A percentile compares a stretch with the other conserved stretches of the same genome.
These are phyloP conservation scores for Sinelater perroti DNA, from an alignment of 2,888 invertebrate genomes.

Conservation along the genomic window DNA sequence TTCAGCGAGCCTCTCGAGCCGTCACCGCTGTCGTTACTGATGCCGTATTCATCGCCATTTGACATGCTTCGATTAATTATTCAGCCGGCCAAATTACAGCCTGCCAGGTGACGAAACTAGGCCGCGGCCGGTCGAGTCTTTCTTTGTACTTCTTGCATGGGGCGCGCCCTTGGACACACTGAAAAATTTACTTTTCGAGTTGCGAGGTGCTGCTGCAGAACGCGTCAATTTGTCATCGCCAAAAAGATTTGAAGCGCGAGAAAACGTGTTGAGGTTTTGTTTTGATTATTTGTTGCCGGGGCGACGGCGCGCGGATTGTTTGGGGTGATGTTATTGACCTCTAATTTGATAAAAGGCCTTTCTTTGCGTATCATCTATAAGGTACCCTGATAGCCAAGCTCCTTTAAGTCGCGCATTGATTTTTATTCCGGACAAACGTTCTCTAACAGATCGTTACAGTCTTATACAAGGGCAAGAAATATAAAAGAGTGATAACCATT, in stretches of 20 bases:
- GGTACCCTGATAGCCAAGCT: too few species aligned
- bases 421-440: too few species aligned
- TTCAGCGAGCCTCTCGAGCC: constrained; percentile 15
- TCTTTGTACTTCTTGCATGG: background rate
- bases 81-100: constrained; percentile 7
- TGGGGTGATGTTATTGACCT: constrained; percentile 15
- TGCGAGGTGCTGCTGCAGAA: background rate
- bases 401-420: too few species aligned
- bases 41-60: constrained; percentile 23
- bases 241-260: background rate
- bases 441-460: too few species aligned
- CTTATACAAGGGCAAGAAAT: too few species aligned
- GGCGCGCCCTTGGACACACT: background rate
- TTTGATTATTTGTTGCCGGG: constrained; percentile 3
- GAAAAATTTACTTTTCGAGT: background rate
- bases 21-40: constrained; percentile 20
- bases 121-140: background rate
- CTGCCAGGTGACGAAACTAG: background rate
- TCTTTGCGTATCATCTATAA: too few species aligned
- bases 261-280: constrained; percentile 7
- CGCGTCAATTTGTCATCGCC: constrained; percentile 5
- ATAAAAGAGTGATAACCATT: too few species aligned
- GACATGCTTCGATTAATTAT: constrained; percentile 32
- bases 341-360: background rate
- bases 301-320: constrained; percentile 4